Evolutionary conservation across 2,113 vertebrate genomes (phyloP), one percentile per base, ranked within the genome.

Genomic region (Xerus inauris): DNA sequence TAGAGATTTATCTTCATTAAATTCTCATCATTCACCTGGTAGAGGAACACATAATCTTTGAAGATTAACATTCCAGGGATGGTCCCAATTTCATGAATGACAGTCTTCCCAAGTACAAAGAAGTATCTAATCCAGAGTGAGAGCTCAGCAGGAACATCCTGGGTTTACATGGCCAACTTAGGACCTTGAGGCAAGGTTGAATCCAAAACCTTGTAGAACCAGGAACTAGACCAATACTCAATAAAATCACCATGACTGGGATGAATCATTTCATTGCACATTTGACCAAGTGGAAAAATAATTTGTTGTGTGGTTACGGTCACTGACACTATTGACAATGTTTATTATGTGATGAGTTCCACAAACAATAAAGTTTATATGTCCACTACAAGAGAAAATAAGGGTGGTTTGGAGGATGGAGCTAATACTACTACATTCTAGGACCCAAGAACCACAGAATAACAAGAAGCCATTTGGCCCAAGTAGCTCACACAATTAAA

Each of bases 401-500:
- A 75, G 26, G 24, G 3, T 65, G 16, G 8, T 89, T 96, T 76
- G 83, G 62, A 90, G 72, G 47, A 35, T 62, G 49, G 49, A 16
- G n/a, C 3, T 92, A 51, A 91, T 45, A 32, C 35, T 72, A 16
- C 51, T 65, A n/a, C 22, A 24, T 3, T 22, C 75, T 5, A 84
- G 11, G 38, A 28, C 8, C 59, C 54, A 89, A 80, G 10, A 81
- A 38, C 3, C 17, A 73, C 11, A 76, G 79, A 12, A 4, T 65
- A 20, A n/a, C 22, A 83, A 84, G 40, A 49, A 32, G 14, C 22
- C 35, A 28, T 73, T 89, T 84, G 86, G 49, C n/a, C 75, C 59
- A 95, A 82, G 49, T 0, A 94, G n/a, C 51, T 81, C 59, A 79
- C 65, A 77, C 57, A 83, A 86, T 71, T 62, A 93, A 85, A 93